These are phyloP conservation scores for Pocillopora damicornis DNA, from an alignment of 64 coral and sea anemone genomes.

Conservation along the genomic window DNA sequence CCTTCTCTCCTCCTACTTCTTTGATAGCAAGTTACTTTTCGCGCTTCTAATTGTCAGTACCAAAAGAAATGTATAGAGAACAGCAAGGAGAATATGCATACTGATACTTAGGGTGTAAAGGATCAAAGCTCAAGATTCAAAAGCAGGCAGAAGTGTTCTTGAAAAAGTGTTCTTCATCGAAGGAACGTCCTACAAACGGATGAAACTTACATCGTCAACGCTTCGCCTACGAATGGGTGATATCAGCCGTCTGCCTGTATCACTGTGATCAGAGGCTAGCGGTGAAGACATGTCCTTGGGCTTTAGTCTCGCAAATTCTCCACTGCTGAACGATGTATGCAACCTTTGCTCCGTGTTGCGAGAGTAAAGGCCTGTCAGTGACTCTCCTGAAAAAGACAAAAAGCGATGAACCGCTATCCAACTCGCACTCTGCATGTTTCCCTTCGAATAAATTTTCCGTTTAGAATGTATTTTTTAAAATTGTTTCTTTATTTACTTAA, in stretches of 20 bases:
- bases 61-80: too few species aligned
- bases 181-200: not conserved
- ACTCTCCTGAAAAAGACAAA: constrained; percentile 17
- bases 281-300: constrained; percentile 72
- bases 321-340: constrained; percentile 64
- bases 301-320: constrained; percentile 59
- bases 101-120: too few species aligned
- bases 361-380: constrained; percentile 39
- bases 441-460: too few species aligned
- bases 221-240: constrained; percentile 51
- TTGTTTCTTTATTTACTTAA: too few species aligned
- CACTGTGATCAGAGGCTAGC: constrained; percentile 47
- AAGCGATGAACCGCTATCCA: not conserved
- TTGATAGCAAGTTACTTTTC: too few species aligned
- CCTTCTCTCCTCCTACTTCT: too few species aligned
- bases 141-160: not conserved
- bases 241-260: constrained; percentile 29
- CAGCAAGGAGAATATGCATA: too few species aligned
- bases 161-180: not conserved
- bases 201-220: constrained; percentile 48
- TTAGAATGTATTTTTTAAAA: too few species aligned
- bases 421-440: too few species aligned
- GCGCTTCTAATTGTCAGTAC: too few species aligned
- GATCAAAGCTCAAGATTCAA: not conserved
- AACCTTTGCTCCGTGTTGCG: constrained; percentile 52